phyloP scores from a whole-genome alignment of 2,888 invertebrate genomes.

The Scaeva pyrastri region DNA sequence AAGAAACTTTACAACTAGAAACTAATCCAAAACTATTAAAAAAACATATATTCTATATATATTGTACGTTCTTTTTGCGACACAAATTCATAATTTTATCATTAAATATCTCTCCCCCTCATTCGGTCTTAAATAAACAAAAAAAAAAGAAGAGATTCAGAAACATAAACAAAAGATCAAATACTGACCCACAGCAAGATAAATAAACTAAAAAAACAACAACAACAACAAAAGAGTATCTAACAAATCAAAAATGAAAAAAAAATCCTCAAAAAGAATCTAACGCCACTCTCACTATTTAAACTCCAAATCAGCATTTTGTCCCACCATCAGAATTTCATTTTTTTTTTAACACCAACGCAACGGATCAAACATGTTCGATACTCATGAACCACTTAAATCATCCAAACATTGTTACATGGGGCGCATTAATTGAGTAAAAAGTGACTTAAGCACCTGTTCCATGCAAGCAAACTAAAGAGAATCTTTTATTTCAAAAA shows the following conservation, averaged over 20 bases:
- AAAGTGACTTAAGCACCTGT: conserved; percentile 45
- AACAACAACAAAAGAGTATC: neutral
- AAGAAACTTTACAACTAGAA: conserved; percentile 15
- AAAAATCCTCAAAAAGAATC: conserved; percentile 2
- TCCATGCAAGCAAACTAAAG: conserved; percentile 13
- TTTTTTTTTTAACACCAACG: neutral
- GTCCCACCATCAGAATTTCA: conserved; percentile 11
- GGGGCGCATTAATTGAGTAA: neutral
- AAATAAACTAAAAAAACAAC: conserved; percentile 21
- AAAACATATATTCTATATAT: conserved; percentile 3
- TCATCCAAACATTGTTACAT: conserved; percentile 52
- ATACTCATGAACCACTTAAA: neutral
- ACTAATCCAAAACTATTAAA: neutral
- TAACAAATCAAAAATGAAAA: neutral
- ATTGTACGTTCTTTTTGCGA: conserved; percentile 40
- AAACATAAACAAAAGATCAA: conserved; percentile 54
- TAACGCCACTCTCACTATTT: conserved; percentile 28
- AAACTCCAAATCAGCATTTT: conserved; percentile 46
- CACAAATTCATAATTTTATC: conserved; percentile 28
- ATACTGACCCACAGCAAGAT: conserved; percentile 52
- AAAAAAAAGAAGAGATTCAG: neutral
- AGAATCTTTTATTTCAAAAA: conserved; percentile 37
- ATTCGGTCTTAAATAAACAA: neutral
- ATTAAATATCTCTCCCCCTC: conserved; percentile 42
- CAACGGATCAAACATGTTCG: conserved; percentile 50